Conservation (phyloP, 2,888 invertebrate genomes). For the Volucella bombylans region DNA sequence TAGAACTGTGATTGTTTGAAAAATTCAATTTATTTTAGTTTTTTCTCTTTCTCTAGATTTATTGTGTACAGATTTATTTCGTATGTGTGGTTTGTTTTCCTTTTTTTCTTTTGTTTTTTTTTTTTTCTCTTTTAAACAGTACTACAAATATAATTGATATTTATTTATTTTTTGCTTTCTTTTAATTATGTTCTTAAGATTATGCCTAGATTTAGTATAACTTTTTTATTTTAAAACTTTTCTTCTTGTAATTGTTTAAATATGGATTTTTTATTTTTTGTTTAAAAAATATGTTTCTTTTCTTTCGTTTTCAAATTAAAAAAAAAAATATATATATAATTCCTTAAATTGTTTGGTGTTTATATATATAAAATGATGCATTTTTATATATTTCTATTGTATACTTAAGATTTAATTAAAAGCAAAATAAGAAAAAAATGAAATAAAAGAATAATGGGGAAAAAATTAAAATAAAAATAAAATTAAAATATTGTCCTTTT, state of each 20-base stretch:
- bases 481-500: slow-evolving; percentile 72
- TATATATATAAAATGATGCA: slow-evolving; percentile 44
- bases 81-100: slow-evolving; percentile 47
- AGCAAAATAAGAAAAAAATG: slow-evolving; percentile 44
- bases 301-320: slow-evolving; percentile 8
- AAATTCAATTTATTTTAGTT: background rate
- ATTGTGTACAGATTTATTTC: slow-evolving; percentile 28
- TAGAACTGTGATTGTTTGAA: slow-evolving; percentile 19
- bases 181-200: slow-evolving; percentile 66
- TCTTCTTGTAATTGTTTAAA: slow-evolving; percentile 61
- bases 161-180: slow-evolving; percentile 14
- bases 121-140: slow-evolving; percentile 51
- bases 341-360: slow-evolving; percentile 56
- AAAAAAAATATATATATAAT: background rate
- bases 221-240: too few species aligned
- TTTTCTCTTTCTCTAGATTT: slow-evolving; percentile 33
- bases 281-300: slow-evolving; percentile 4
- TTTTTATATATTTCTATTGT: slow-evolving; percentile 62
- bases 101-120: slow-evolving; percentile 13
- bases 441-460: slow-evolving; percentile 32
- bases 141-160: slow-evolving; percentile 71
- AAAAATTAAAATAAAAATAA: slow-evolving; percentile 58
- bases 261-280: slow-evolving; percentile 47
- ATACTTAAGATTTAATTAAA: slow-evolving; percentile 66
- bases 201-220: slow-evolving; percentile 60